Percentiles rank a stretch among this genome's conserved stretches.
These are phyloP conservation scores for Gila robusta DNA, from an alignment of 2,797 vertebrate genomes.

Conservation along the genomic window DNA sequence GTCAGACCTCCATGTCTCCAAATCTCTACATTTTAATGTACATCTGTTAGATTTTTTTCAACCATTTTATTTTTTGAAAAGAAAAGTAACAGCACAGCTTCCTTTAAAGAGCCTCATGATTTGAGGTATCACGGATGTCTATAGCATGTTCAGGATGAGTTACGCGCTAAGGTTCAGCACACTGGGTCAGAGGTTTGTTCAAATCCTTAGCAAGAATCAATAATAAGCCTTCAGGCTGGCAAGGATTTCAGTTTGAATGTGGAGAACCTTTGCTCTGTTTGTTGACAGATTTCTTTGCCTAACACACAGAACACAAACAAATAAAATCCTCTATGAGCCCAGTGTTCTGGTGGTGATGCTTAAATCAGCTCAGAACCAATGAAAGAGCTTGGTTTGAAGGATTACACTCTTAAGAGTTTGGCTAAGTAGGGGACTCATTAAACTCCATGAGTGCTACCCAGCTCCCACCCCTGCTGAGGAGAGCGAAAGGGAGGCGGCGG, in stretches of 20 bases:
- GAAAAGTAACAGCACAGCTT: background rate
- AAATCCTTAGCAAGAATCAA: background rate
- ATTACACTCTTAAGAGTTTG: constrained; percentile 51
- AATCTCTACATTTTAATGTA: background rate
- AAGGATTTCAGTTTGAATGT: constrained; percentile 35
- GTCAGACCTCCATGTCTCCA: background rate
- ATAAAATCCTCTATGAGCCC: constrained; percentile 42
- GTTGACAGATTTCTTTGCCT: constrained; percentile 43
- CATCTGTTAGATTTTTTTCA: background rate
- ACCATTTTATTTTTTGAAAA: background rate
- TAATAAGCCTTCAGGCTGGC: constrained; percentile 20
- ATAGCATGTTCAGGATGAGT: background rate
- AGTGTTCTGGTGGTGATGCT: constrained; percentile 29
- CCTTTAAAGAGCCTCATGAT: background rate
- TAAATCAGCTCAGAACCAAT: constrained; percentile 35
- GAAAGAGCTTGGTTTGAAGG: constrained; percentile 33
- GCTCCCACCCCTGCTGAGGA: constrained; percentile 12
- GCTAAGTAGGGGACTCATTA: constrained; percentile 45
- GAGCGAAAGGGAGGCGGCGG: background rate
- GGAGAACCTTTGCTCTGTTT: constrained; percentile 34
- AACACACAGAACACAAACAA: constrained; percentile 52
- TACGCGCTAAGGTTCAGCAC: background rate
- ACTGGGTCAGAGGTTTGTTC: background rate
- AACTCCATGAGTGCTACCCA: constrained; percentile 38
- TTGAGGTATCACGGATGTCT: background rate